Evolutionary conservation across 2,797 vertebrate species (phyloP).

Genomic region (Anguilla obscura): DNA sequence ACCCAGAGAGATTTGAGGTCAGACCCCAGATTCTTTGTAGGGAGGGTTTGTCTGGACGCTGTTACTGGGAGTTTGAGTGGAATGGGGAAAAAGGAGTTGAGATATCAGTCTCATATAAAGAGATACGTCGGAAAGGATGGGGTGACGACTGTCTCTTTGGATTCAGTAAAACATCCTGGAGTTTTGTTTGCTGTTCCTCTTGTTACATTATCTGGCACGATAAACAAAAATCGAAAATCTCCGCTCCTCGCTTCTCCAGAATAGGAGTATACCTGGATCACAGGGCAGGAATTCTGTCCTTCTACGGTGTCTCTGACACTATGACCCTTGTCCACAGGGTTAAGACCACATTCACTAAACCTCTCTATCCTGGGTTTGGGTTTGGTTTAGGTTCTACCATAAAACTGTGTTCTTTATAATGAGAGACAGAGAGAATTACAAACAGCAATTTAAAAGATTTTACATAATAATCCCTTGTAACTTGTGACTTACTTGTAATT

Average conservation of each 20-base stretch:
- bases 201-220: conserved; percentile 22
- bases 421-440: background rate
- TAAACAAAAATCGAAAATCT: conserved; percentile 3
- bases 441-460: background rate
- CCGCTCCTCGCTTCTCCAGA: conserved; percentile 6
- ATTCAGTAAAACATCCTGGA: conserved; percentile 30
- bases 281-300: conserved; percentile 27
- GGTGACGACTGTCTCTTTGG: conserved; percentile 1
- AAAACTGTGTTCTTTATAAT: background rate
- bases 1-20: conserved; percentile 41
- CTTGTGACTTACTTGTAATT: no score
- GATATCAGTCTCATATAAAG: conserved; percentile 23
- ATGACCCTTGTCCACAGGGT: conserved; percentile 27
- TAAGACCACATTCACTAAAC: conserved; percentile 18
- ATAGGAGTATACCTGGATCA: conserved; percentile 30
- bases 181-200: conserved; percentile 19
- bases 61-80: conserved; percentile 40
- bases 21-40: conserved; percentile 29
- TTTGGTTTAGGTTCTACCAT: background rate
- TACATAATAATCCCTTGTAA: no score
- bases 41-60: conserved; percentile 32
- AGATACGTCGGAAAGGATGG: conserved; percentile 19
- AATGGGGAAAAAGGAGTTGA: conserved; percentile 15
- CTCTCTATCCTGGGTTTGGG: conserved; percentile 31
- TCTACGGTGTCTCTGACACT: conserved; percentile 25